phyloP scores from a whole-genome alignment of 2,888 invertebrate species.

The Harpalus rubripes region DNA sequence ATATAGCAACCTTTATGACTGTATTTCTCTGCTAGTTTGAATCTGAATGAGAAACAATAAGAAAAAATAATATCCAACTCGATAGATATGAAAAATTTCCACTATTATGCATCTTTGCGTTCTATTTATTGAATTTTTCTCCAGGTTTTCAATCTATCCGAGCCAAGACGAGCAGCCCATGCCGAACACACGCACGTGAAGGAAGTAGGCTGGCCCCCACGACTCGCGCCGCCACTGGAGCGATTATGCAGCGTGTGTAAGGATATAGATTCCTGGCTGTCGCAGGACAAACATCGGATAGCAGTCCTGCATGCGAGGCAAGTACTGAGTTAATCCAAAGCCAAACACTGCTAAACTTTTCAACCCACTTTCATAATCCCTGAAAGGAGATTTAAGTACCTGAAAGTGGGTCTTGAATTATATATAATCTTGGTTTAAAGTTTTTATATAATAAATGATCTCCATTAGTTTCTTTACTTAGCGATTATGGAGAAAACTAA shows the following conservation, averaged over 20 bases:
- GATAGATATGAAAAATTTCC: neutral
- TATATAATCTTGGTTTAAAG: neutral
- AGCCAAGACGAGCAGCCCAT: conserved; percentile 82
- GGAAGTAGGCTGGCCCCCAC: conserved; percentile 92
- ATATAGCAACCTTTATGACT: too few relatives aligned
- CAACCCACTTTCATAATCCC: conserved; percentile 28
- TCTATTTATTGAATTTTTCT: conserved; percentile 48
- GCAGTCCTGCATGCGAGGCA: conserved; percentile 92
- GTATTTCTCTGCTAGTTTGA: too few relatives aligned
- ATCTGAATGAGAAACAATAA: too few relatives aligned
- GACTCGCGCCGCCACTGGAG: conserved; percentile 93
- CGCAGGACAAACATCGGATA: conserved; percentile 89
- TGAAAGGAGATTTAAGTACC: conserved; percentile 27
- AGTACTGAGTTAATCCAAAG: conserved; percentile 34
- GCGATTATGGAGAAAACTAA: neutral
- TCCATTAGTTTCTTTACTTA: conserved; percentile 67
- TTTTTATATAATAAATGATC: conserved; percentile 2
- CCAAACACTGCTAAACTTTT: conserved; percentile 19
- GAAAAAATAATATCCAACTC: neutral
- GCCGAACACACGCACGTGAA: conserved; percentile 84
- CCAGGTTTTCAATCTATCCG: conserved; percentile 93
- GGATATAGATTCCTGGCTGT: conserved; percentile 95
- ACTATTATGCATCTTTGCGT: neutral
- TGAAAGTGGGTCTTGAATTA: conserved; percentile 23
- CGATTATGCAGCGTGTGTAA: conserved; percentile 95